Evolutionary conservation across 2,888 invertebrate genomes (phyloP), one percentile per base, ranked within the genome.

Genomic region (Limenitis camilla): DNA sequence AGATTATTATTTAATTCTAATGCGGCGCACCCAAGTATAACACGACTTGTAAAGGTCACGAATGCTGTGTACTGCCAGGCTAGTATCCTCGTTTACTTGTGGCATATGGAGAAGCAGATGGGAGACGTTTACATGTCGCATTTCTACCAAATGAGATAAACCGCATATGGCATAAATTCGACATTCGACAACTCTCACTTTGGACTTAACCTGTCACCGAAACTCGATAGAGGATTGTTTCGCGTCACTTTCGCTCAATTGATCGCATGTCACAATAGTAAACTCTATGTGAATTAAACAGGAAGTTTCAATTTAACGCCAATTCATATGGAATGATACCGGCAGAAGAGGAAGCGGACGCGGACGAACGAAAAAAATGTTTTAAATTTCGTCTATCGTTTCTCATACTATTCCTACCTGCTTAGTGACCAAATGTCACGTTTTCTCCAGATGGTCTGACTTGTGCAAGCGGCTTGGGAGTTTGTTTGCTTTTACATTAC

Each of bases 401-500:
- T 60, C 62, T 60, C 64, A 55, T 51, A 56, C 60, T 19, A 19
- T 61, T 61, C 60, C 68, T 76, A 76, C 77, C 77, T 76, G 78
- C 60, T 67, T 35, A 68, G 74, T 72, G 69, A 76, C 76, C 81
- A 78, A 83, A 80, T 78, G 84, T 78, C 81, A 80, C 80, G 81
- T 80, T 78, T 74, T 42, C 78, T 77, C 82, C 87, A 86, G 86
- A 86, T 86, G 87, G 83, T 71, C 74, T 61, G 69, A 69, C 79
- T 84, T 82, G 81, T 81, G 81, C 81, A 81, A 84, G 84, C 78
- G 71, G 71, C 62, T 69, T 64, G 68, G 71, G 69, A 73, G 77
- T 76, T 78, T 85, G 84, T 86, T 81, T 84, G 76, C 75, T 77
- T 71, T 83, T 85, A 84, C 81, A 85, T 87, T 85, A 86, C 87